Conservation (phyloP, 2,797 vertebrate genomes). For the Hypotaenidia philippensis region DNA sequence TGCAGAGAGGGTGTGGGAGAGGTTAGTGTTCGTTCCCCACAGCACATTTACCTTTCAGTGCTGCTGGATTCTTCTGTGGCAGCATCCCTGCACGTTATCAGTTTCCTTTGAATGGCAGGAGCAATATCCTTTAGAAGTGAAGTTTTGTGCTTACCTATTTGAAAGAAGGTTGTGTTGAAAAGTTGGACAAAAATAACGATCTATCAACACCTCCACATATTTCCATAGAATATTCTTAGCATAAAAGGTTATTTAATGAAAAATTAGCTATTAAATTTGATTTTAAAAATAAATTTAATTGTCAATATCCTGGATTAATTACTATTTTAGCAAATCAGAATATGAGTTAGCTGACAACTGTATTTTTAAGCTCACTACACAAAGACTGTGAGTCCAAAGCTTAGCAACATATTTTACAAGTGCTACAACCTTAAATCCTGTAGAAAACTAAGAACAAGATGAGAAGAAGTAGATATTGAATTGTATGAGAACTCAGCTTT, state of each 20-base stretch:
- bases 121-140: conserved; percentile 81
- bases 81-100: conserved; percentile 78
- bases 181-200: neutral
- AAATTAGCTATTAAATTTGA: neutral
- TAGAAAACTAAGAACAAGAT: neutral
- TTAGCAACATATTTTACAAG: neutral
- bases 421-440: neutral
- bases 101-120: conserved; percentile 80
- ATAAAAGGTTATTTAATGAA: neutral
- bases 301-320: neutral
- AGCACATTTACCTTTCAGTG: conserved; percentile 82
- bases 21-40: neutral
- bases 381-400: neutral
- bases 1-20: neutral
- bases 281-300: neutral
- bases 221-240: neutral
- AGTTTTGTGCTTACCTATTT: conserved; percentile 78
- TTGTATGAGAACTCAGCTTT: neutral
- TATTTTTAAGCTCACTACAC: neutral
- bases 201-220: neutral
- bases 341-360: neutral
- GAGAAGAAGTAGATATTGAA: neutral
- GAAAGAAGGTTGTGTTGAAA: neutral
- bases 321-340: neutral
- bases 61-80: conserved; percentile 72